Conservation (phyloP, 2,113 vertebrate genomes). For the Ammodramus savannarum region DNA sequence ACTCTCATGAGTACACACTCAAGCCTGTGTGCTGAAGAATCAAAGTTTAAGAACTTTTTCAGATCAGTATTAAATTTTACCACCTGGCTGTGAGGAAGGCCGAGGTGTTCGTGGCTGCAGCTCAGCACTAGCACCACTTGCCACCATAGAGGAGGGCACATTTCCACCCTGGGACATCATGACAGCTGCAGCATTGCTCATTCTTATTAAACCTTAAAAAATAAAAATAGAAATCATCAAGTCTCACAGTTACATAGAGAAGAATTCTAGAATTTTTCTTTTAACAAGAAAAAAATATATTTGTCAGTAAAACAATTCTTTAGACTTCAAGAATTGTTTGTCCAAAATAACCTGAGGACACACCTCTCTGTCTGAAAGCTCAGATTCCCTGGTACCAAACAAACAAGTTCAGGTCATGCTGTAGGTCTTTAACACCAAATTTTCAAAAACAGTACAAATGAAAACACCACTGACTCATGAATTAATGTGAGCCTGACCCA, state of each 20-base stretch:
- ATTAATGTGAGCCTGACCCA: background rate
- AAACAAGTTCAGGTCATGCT: background rate
- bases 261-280: background rate
- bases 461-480: background rate
- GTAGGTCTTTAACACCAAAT: background rate
- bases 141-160: constrained; percentile 83
- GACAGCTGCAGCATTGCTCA: constrained; percentile 83
- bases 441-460: background rate
- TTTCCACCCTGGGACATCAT: constrained; percentile 88
- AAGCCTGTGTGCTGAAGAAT: background rate
- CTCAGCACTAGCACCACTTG: constrained; percentile 82
- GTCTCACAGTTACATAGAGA: background rate
- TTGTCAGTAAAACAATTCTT: background rate
- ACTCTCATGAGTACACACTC: background rate
- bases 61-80: background rate
- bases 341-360: background rate
- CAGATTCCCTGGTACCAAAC: background rate
- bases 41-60: background rate
- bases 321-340: background rate
- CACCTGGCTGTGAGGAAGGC: constrained; percentile 90
- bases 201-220: constrained; percentile 79
- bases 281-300: background rate
- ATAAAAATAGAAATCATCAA: background rate
- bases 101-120: constrained; percentile 86
- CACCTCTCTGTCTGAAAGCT: background rate